A percentile compares a stretch with the other conserved stretches of the same genome.
Evolutionary conservation across 1,140 invertebrate genomes (phyloP).

Genomic region (Rhyacophila brunnea): DNA sequence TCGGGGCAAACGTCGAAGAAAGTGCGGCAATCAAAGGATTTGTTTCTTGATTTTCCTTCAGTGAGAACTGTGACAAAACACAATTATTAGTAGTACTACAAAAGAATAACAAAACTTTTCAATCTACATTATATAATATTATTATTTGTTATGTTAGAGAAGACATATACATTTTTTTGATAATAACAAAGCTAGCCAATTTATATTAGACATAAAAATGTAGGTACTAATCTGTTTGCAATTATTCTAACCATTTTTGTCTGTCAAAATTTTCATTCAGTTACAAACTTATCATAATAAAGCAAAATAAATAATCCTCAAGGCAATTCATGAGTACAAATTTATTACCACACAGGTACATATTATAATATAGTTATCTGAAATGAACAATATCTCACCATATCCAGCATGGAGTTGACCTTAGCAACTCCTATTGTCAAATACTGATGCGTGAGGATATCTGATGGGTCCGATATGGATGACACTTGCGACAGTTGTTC

Average conservation of each 20-base stretch:
- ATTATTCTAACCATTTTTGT: not conserved
- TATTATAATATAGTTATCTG: not conserved
- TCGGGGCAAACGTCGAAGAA: slow-evolving; percentile 24
- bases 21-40: slow-evolving; percentile 15
- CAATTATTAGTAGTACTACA: not conserved
- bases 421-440: slow-evolving; percentile 65
- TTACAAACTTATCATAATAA: not conserved
- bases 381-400: slow-evolving; percentile 4
- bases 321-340: not conserved
- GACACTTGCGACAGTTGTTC: slow-evolving; percentile 60
- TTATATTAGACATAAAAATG: too few species aligned
- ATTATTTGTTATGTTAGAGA: too few species aligned
- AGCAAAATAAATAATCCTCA: not conserved
- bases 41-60: slow-evolving; percentile 14
- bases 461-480: slow-evolving; percentile 59
- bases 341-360: not conserved
- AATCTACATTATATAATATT: too few species aligned
- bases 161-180: too few species aligned
- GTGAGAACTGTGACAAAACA: not conserved
- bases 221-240: not conserved
- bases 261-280: not conserved
- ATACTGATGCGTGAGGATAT: slow-evolving; percentile 67
- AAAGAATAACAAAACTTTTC: too few species aligned
- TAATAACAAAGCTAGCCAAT: too few species aligned
- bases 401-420: slow-evolving; percentile 41